Conservation (phyloP, 1,140 invertebrate genomes). For the Micrasema minimum region DNA sequence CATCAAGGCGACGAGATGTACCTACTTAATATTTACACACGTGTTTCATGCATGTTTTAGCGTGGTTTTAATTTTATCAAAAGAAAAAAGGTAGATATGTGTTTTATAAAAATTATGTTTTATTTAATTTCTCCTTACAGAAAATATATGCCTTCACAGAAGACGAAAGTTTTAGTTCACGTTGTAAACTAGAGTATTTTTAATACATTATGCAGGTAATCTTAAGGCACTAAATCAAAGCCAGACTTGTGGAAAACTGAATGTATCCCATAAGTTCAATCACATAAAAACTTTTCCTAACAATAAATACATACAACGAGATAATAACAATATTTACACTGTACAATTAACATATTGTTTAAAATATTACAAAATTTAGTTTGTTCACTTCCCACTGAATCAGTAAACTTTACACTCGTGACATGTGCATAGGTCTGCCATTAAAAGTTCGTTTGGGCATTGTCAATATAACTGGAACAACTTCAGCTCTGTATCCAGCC, state of each 20-base stretch:
- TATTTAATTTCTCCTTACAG: conserved; percentile 17
- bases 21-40: too few species aligned
- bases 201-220: conserved; percentile 33
- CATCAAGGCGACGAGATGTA: too few species aligned
- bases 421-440: conserved; percentile 62
- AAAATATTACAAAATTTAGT: conserved; percentile 7
- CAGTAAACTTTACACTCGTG: conserved; percentile 57
- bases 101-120: conserved; percentile 13
- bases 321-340: conserved; percentile 11
- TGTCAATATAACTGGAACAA: conserved; percentile 53
- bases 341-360: conserved; percentile 15
- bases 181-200: conserved; percentile 43
- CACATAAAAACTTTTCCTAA: conserved; percentile 34
- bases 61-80: too few species aligned
- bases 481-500: conserved; percentile 53
- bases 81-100: conserved; percentile 4
- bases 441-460: conserved; percentile 59
- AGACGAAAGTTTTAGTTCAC: conserved; percentile 56
- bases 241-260: conserved; percentile 2
- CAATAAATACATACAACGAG: conserved; percentile 38
- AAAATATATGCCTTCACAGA: conserved; percentile 61
- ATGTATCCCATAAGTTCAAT: conserved; percentile 23
- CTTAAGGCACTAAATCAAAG: conserved; percentile 32
- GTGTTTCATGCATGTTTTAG: too few species aligned
- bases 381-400: background rate